phyloP scores from a whole-genome alignment of 2,797 vertebrate genomes.

The Anniella stebbinsi region DNA sequence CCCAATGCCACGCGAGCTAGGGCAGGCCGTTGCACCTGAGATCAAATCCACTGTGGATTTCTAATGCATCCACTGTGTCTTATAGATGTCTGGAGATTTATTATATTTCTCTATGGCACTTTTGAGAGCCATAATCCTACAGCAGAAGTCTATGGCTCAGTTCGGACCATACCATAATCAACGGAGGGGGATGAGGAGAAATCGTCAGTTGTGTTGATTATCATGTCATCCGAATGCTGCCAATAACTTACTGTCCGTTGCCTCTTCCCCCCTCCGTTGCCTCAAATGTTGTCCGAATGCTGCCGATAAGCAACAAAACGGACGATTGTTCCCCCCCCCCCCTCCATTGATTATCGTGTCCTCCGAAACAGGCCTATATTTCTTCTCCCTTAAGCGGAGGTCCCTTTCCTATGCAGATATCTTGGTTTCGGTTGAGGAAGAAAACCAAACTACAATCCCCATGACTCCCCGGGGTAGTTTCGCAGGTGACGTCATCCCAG shows the following conservation, averaged over 20 bases:
- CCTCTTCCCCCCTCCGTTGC: too few species aligned
- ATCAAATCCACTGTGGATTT: neutral
- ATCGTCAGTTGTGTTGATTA: too few species aligned
- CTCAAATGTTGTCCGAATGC: too few species aligned
- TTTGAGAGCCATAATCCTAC: neutral
- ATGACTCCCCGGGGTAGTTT: neutral
- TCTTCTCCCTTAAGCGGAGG: neutral
- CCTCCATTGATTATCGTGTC: too few species aligned
- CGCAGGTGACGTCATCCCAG: neutral
- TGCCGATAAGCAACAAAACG: too few species aligned
- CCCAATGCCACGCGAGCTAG: neutral
- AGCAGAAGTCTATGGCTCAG: neutral
- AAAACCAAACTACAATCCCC: conserved; percentile 31
- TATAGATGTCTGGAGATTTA: neutral
- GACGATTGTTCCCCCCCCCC: too few species aligned
- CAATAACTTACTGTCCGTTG: too few species aligned
- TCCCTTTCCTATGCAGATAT: rapidly evolving
- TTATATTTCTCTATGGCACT: neutral
- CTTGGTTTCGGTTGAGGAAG: rapidly evolving
- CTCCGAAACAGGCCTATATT: too few species aligned
- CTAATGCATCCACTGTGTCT: neutral
- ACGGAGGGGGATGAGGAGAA: too few species aligned
- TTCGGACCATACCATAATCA: too few species aligned
- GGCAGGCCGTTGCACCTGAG: too few species aligned
- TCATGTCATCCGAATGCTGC: too few species aligned